These are phyloP conservation scores for Oriolus oriolus DNA, from an alignment of 2,113 vertebrate species.

Conservation along the genomic window DNA sequence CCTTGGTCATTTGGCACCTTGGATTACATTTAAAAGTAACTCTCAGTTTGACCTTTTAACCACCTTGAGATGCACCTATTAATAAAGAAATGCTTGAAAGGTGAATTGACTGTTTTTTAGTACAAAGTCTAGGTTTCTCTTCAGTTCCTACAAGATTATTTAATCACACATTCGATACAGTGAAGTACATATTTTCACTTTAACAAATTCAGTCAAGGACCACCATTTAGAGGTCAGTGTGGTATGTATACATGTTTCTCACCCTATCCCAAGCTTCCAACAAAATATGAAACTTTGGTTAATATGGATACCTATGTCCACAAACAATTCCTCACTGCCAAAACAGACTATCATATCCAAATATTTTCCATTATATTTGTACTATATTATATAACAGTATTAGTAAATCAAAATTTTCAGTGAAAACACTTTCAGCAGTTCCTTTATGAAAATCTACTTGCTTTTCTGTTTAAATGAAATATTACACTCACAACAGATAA, in stretches of 20 bases:
- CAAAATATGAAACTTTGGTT: not conserved
- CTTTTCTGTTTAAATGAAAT: not conserved
- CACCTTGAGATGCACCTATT: rapidly evolving
- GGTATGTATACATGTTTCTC: not conserved
- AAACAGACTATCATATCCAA: not conserved
- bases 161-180: not conserved
- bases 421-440: not conserved
- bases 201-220: not conserved
- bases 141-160: not conserved
- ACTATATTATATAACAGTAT: not conserved
- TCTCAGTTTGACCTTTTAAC: not conserved
- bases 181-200: not conserved
- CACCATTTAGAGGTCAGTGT: not conserved
- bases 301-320: not conserved
- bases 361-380: not conserved
- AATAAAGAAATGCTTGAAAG: not conserved
- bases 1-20: not conserved
- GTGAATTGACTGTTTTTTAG: not conserved
- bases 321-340: not conserved
- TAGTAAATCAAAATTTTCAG: not conserved
- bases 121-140: not conserved
- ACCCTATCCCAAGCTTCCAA: not conserved
- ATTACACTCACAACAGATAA: not conserved
- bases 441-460: not conserved
- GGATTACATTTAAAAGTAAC: not conserved